phyloP scores from a whole-genome alignment of 2,113 vertebrate genomes.

The Salminus brasiliensis region DNA sequence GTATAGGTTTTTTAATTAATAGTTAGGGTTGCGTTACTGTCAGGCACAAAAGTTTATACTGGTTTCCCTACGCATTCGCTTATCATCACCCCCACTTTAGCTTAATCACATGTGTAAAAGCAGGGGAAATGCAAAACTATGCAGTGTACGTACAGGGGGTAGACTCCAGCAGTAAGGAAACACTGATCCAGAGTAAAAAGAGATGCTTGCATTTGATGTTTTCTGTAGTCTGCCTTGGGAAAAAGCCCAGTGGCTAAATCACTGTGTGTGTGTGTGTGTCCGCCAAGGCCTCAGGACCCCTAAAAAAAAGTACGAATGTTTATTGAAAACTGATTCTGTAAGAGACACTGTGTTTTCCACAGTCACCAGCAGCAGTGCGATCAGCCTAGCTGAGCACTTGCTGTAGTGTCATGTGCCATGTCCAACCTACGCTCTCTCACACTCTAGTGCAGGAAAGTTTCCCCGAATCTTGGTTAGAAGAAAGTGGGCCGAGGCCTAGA shows the following conservation, averaged over 20 bases:
- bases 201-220: not conserved
- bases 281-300: not conserved
- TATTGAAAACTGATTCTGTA: not conserved
- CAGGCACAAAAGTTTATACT: too few species aligned
- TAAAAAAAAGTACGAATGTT: not conserved
- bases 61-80: too few species aligned
- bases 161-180: not conserved
- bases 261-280: not conserved
- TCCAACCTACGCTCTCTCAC: not conserved
- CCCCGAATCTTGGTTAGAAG: constrained; percentile 22
- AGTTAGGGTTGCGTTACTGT: too few species aligned
- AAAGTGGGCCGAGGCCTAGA: constrained; percentile 40
- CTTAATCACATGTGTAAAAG: too few species aligned
- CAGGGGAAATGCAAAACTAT: too few species aligned
- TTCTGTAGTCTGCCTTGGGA: not conserved
- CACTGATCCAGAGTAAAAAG: not conserved
- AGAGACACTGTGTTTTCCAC: not conserved
- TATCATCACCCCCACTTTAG: too few species aligned
- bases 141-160: too few species aligned
- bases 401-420: not conserved
- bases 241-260: not conserved
- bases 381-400: not conserved
- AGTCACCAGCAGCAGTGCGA: not conserved
- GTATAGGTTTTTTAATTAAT: too few species aligned
- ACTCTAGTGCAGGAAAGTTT: not conserved